Base-by-base conservation (phyloP, 1,140 invertebrate genomes). In the Gryon sp. region DNA sequence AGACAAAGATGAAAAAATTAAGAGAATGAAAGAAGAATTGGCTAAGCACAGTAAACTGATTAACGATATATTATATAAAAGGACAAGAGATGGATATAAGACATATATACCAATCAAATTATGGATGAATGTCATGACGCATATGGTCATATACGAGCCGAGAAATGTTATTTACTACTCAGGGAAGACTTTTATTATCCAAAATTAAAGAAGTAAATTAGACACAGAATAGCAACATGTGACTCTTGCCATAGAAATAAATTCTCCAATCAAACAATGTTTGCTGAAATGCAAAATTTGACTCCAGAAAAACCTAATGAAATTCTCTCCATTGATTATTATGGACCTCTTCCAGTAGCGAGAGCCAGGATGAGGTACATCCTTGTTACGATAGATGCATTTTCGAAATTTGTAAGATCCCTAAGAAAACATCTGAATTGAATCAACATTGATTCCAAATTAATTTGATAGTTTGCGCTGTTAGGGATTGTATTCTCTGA, bases 401-500 rank as follows among this genome's bases (percentile, higher is more conserved):
- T n/a, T n/a, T n/a, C n/a, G n/a, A n/a, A n/a, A n/a, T n/a, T n/a
- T n/a, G n/a, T n/a, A n/a, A n/a, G n/a, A n/a, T n/a, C n/a, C n/a
- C n/a, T n/a, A n/a, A n/a, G n/a, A n/a, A n/a, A n/a, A n/a, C n/a
- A n/a, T n/a, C n/a, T n/a, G n/a, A n/a, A n/a, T n/a, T n/a, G n/a
- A n/a, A n/a, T n/a, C n/a, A n/a, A n/a, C n/a, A n/a, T n/a, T n/a
- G n/a, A n/a, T n/a, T n/a, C n/a, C n/a, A n/a, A n/a, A n/a, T n/a
- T n/a, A n/a, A n/a, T n/a, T n/a, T n/a, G n/a, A n/a, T n/a, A n/a
- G n/a, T n/a, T n/a, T n/a, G n/a, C n/a, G n/a, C n/a, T n/a, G 57
- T 83, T 74, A 48, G 77, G 75, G 76, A 34, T 46, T 84, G 3
- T 86, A 80, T 60, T 63, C 76, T 4, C n/a, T 84, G 11, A 63